Evolutionary conservation across 2,797 vertebrate species (phyloP), one percentile per base, ranked within the genome.

Genomic region (Notoglanidium macrostoma): DNA sequence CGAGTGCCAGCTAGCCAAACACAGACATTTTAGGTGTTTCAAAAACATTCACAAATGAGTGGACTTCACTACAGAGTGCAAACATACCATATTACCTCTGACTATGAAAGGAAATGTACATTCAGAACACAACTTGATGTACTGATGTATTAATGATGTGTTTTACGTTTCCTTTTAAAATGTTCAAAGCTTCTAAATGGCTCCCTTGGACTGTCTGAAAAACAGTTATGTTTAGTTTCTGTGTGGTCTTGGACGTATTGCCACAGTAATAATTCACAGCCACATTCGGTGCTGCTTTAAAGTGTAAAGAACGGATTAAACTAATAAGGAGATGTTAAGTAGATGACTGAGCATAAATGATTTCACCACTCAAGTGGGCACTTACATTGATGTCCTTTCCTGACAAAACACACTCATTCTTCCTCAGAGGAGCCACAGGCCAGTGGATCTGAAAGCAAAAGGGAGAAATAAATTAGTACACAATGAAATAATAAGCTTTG

Each of bases 351-450:
- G 80, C 5, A 63, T 70, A 15, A 15, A 85, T 29, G 0, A 57
- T 19, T 61, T 61, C 23, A 21, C 44, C 29, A 57, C 7, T n/a
- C 40, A 21, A 23, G 44, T 54, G 23, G n/a, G 40, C 21, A 89
- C 98, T 98, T 93, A 99, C 98, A 0, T 99, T 98, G 90, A 96
- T 97, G 92, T 99, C 98, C 94, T 99, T 99, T 91, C 98, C 98
- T 0, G 98, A 98, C 79, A 98, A 92, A 91, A 99, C 95, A 44
- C 98, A 99, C 87, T 99, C 98, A 4, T 98, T 97, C 3, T 97
- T 99, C 93, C 98, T 97, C 94, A 99, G 97, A 55, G 96, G 95
- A 88, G 95, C 96, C 0, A 98, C 98, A 0, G 98, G 97, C 98
- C 98, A 99, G 90, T 99, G 98, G 93, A 99, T 99, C 98, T 99